phyloP scores from a whole-genome alignment of 2,797 vertebrate species.

The Aplochiton taeniatus region DNA sequence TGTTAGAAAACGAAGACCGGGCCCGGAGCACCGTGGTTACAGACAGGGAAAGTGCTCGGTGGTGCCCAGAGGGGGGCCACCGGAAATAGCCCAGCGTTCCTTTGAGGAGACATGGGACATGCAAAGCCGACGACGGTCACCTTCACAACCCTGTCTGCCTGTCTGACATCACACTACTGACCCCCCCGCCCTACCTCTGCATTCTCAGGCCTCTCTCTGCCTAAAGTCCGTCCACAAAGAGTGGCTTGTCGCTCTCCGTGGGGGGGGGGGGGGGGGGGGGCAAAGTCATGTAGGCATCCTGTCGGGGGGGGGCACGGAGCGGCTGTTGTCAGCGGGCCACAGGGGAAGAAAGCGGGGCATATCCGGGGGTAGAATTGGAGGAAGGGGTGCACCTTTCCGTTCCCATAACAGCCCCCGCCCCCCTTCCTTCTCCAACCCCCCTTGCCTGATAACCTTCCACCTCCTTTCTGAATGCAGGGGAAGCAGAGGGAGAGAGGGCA shows the following conservation, averaged over 20 bases:
- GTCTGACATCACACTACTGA: conserved; percentile 46
- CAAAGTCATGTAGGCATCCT: conserved; percentile 5
- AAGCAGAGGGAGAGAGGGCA: conserved; percentile 52
- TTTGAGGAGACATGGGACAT: too few species aligned
- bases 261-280: background rate
- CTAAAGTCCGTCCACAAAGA: conserved; percentile 43
- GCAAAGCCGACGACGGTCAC: conserved; percentile 18
- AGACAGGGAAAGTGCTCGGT: conserved; percentile 40
- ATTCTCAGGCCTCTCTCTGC: background rate
- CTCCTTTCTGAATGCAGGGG: conserved; percentile 38
- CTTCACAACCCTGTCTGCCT: background rate
- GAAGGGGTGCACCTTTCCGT: conserved; percentile 75
- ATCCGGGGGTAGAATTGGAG: conserved; percentile 64
- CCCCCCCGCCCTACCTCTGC: conserved; percentile 21
- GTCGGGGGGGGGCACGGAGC: conserved; percentile 25
- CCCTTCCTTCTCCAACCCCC: conserved; percentile 4
- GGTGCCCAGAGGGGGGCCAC: conserved; percentile 9
- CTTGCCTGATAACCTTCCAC: conserved; percentile 55
- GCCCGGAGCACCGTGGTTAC: conserved; percentile 72
- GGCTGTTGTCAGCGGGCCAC: conserved; percentile 51
- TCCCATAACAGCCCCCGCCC: conserved; percentile 60
- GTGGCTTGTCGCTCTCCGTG: conserved; percentile 21
- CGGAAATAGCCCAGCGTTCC: conserved; percentile 55
- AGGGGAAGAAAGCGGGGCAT: conserved; percentile 53
- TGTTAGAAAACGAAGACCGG: conserved; percentile 51